Evolutionary conservation across 2,888 invertebrate genomes (phyloP), one percentile per base, ranked within the genome.

Genomic region (Eupithecia tripunctaria): DNA sequence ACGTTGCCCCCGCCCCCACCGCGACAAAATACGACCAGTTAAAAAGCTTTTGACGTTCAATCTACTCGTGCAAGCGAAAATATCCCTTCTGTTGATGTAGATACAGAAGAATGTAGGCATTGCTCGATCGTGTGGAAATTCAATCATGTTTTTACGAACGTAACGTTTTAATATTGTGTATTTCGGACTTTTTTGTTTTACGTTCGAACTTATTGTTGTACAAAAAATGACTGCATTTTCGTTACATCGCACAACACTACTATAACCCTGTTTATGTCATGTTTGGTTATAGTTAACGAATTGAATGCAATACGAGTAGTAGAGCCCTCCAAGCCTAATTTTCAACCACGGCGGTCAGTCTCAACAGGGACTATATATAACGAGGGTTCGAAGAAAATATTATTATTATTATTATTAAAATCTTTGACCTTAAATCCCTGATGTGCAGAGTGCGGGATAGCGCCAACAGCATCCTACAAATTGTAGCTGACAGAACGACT

Each of bases 81-180:
- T 73, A 71, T 12, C 8, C 67, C 70, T 63, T 75, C 70, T 41
- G 3, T 2, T 15, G 8, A 25, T 29, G 56, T 5, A 65, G 59
- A 56, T 56, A 56, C 12, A 56, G 56, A 77, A 56, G 67, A 67
- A 63, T 63, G 32, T 29, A 43, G 21, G 62, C 68, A 75, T 76
- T 79, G 68, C 36, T 43, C 60, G 29, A 12, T 36, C 51, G 67
- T 64, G 62, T 43, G 15, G 21, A 70, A 77, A 75, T 79, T 79
- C 77, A 78, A 79, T 78, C 78, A 78, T 64, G 78, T 74, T 78
- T 60, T 79, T 76, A 79, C 76, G 43, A 70, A 74, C 68, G 70
- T 76, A 72, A 64, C 56, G 67, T 75, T 75, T 72, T 72, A 74
- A 71, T 73, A 76, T 75, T 76, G 75, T 78, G 69, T 70, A 59